These are phyloP conservation scores for Caiman crocodilus DNA, from an alignment of 2,797 vertebrate genomes.

Conservation along the genomic window DNA sequence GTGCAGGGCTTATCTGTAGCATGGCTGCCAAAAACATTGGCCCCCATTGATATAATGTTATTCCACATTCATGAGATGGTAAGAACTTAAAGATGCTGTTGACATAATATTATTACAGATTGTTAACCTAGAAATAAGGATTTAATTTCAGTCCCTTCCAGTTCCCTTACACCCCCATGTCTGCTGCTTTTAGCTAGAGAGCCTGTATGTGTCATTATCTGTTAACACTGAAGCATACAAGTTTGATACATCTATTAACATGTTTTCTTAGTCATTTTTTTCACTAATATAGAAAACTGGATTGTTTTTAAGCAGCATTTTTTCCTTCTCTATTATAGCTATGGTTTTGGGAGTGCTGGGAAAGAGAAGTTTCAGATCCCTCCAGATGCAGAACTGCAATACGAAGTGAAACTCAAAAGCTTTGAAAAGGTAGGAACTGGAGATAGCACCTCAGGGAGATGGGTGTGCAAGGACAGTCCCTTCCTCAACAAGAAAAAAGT, in stretches of 20 bases:
- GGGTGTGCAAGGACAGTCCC: background rate
- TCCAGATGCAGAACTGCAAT: slow-evolving; percentile 87
- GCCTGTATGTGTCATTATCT: background rate
- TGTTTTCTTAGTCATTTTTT: background rate
- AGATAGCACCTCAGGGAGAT: background rate
- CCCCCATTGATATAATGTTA: too few species aligned
- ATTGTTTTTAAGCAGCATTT: background rate
- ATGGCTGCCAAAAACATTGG: too few species aligned
- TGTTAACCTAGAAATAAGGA: background rate
- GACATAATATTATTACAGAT: background rate
- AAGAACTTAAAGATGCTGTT: background rate
- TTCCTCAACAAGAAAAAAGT: background rate
- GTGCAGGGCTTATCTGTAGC: too few species aligned
- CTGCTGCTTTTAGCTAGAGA: background rate
- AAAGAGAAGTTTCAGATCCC: slow-evolving; percentile 90
- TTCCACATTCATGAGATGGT: background rate
- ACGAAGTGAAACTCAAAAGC: slow-evolving; percentile 90
- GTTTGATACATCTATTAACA: background rate
- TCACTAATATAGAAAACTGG: background rate
- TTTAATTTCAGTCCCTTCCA: background rate
- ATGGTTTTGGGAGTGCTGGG: slow-evolving; percentile 90
- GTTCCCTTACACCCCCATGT: background rate
- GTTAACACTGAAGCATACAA: background rate
- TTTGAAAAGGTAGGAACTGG: slow-evolving; percentile 92
- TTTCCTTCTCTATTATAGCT: slow-evolving; percentile 77